Percentiles rank a stretch among this genome's conserved stretches.
Evolutionary conservation across 1,140 invertebrate genomes (phyloP).

Genomic region (Drosophila subobscura): DNA sequence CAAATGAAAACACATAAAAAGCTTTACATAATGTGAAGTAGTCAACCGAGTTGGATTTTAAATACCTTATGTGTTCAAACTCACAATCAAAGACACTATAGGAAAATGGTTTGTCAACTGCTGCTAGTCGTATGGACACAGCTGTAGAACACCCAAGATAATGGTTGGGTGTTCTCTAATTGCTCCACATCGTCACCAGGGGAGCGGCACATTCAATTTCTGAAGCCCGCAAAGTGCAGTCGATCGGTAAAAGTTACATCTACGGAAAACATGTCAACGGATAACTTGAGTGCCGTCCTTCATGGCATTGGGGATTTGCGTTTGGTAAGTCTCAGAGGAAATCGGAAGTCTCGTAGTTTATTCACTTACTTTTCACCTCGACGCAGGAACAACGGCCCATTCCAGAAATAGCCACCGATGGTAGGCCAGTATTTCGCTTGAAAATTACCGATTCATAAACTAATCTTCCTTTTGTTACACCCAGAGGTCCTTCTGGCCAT

Average conservation of each 20-base stretch:
- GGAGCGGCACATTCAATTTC: constrained; percentile 10
- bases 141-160: no score
- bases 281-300: constrained; percentile 88
- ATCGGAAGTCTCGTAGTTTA: neutral
- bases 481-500: constrained; percentile 92
- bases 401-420: constrained; percentile 87
- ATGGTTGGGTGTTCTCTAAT: no score
- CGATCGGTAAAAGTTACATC: constrained; percentile 84
- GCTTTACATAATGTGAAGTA: no score
- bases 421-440: constrained; percentile 19
- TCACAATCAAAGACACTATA: no score
- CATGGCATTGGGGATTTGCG: constrained; percentile 91
- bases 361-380: constrained; percentile 36
- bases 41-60: no score
- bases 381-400: constrained; percentile 89
- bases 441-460: neutral
- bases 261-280: constrained; percentile 63
- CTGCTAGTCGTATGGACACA: no score
- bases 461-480: neutral
- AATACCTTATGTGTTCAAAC: no score
- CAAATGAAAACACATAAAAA: no score
- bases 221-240: constrained; percentile 84
- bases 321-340: constrained; percentile 86
- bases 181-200: no score
- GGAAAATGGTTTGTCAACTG: no score